Evolutionary conservation across 2,888 invertebrate genomes (phyloP), one percentile per base, ranked within the genome.

Genomic region (Hydraecia micacea): DNA sequence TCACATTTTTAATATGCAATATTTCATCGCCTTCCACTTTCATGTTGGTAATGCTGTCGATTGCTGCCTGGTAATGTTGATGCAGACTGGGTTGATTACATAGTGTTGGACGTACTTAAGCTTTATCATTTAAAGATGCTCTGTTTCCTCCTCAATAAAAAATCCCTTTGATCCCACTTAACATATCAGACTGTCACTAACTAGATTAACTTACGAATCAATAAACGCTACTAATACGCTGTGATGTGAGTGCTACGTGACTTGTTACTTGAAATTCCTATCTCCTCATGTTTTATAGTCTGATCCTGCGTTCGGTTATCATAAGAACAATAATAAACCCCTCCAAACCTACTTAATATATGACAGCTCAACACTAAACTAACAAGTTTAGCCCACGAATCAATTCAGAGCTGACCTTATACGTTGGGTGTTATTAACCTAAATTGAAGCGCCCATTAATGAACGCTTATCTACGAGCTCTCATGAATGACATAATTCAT

Each of bases 401-500:
- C 84, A 84, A 88, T 88, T 85, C 77, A 49, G 52, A 9, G n/a
- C 21, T 81, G 85, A 85, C 87, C 88, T 88, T 82, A 73, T 71
- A 65, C 74, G 32, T 69, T 49, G 68, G 66, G 70, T 74, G 86
- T 80, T 83, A 89, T 89, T 89, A 89, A 89, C 88, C 87, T 81
- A 88, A 89, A 88, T 89, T 89, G 73, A 84, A 68, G 77, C 86
- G 81, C 81, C 75, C 87, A 83, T 89, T 89, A 86, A 88, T 80
- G 68, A 81, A 82, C 86, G 80, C 71, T 84, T 85, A 86, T 85
- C 85, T 80, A 80, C 80, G 60, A 73, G 73, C 66, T 62, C 58
- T 60, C 63, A 72, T 80, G 84, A 87, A 88, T 86, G 88, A 86
- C 83, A 88, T 89, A 86, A 88, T 89, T 86, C 86, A 83, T 86